Evolutionary conservation across 2,113 vertebrate genomes (phyloP).

Genomic region (Pionites leucogaster): DNA sequence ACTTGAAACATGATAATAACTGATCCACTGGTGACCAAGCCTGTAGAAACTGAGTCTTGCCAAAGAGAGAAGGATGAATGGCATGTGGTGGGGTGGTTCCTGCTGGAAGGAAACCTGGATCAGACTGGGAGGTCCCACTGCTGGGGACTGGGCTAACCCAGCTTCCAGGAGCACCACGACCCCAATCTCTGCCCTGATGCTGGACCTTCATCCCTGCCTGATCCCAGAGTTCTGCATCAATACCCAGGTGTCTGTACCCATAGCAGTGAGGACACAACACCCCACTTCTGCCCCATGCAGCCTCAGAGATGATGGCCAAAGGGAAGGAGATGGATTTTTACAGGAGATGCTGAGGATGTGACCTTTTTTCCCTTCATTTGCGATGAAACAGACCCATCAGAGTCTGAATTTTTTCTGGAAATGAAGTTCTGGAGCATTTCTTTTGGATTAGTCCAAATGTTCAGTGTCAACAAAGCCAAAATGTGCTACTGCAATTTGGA

Average conservation of each 20-base stretch:
- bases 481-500: conserved; percentile 27
- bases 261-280: not conserved
- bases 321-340: not conserved
- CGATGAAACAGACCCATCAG: conserved; percentile 1
- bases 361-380: not conserved
- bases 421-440: conserved; percentile 7
- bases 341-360: not conserved
- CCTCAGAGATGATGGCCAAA: not conserved
- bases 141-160: fast-evolving
- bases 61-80: not conserved
- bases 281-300: fast-evolving
- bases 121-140: not conserved
- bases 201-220: not conserved
- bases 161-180: fast-evolving
- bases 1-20: not conserved
- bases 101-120: not conserved
- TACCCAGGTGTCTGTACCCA: not conserved
- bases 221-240: not conserved
- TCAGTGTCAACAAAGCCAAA: conserved; percentile 46
- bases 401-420: not conserved
- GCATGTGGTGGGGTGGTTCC: not conserved
- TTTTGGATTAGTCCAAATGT: conserved; percentile 31
- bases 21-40: not conserved
- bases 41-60: not conserved
- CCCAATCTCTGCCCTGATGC: not conserved